Base-by-base conservation (phyloP, 2,888 invertebrate genomes). In the Harpagoxenus sublaevis region DNA sequence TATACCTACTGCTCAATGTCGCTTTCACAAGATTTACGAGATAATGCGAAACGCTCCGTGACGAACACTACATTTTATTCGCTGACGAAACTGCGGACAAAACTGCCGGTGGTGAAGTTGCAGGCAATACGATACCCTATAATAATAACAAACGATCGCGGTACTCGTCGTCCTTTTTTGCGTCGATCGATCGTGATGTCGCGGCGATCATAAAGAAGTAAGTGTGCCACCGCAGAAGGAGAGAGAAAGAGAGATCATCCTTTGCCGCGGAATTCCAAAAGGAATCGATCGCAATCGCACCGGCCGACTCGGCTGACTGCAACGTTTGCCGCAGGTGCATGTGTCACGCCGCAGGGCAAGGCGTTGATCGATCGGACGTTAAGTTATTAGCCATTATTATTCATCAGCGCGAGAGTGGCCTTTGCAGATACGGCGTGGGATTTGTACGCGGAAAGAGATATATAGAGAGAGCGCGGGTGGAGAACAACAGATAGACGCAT, bases 361-460 rank as follows among this genome's bases (percentile, higher is more conserved):
- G 35, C 77, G 75, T 71, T 87, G 90, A 90, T 89, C 82, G 89
- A 90, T 88, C 86, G 88, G 39, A 77, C 42, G 79, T 86, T 79
- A 86, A 85, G 63, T 90, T 89, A 91, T 91, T 87, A 89, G 75
- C 84, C 84, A 89, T 89, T 89, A 90, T 91, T 91, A 91, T 91
- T 91, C 87, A 89, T 89, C 87, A 68, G 35, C 55, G 84, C 75
- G 84, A 87, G 85, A 90, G 82, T 84, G 74, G 70, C 45, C 28
- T 68, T 77, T 70, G 57, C 68, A 66, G 39, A 23, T 60, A 83
- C 63, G 71, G 84, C 83, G 88, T 89, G 86, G 85, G 84, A 88
- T 86, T 87, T 62, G n/a, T 62, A n/a, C 28, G 39, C 73, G 18
- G 10, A 62, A 23, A 45, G 23, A 45, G 45, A 63, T 9, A 12